Evolutionary conservation across 1,140 invertebrate species (phyloP), one percentile per base, ranked within the genome.

Genomic region (Pogonomyrmex barbatus): DNA sequence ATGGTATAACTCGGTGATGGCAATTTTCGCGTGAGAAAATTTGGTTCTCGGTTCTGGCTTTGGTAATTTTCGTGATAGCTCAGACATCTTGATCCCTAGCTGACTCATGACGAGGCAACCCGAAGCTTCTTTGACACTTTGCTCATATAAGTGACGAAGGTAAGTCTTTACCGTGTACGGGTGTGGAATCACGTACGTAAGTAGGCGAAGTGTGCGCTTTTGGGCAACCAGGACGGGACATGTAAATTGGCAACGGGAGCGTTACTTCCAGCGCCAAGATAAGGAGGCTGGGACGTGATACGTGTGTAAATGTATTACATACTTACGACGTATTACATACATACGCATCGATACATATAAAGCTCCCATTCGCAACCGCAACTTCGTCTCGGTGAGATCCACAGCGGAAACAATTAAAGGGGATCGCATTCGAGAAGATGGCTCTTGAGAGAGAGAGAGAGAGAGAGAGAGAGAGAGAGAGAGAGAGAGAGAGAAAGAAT

Each of bases 181-280:
- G n/a, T 10, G 45, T 47, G 39, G 5, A 58, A 82, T 82, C 65
- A 60, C n/a, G 42, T 82, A 36, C 62, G 8, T 42, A 70, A 70
- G 65, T 60, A 73, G 42, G 8, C 52, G 77, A 70, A 70, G 50
- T 70, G 50, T 70, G 24, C 67, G 50, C 45, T 65, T 33, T 54
- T 42, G n/a, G 12, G 30, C 12, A 39, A 65, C 54, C 54, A n/a
- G 39, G 33, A 79, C 17, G n/a, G 12, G 45, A 39, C 62, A 82
- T 73, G 79, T 60, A 82, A 82, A 82, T 73, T 82, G 79, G 17
- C 52, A 81, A 56, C 24, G 62, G 33, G 39, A 77, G n/a, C 45
- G 54, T 82, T 50, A 67, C 67, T 42, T 60, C 52, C 17, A 73
- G 4, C 42, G 30, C 4, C 24, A 24, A 24, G 24, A 24, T 24